These are phyloP conservation scores for Pseudopodoces humilis DNA, from an alignment of 2,113 vertebrate genomes.

Conservation along the genomic window DNA sequence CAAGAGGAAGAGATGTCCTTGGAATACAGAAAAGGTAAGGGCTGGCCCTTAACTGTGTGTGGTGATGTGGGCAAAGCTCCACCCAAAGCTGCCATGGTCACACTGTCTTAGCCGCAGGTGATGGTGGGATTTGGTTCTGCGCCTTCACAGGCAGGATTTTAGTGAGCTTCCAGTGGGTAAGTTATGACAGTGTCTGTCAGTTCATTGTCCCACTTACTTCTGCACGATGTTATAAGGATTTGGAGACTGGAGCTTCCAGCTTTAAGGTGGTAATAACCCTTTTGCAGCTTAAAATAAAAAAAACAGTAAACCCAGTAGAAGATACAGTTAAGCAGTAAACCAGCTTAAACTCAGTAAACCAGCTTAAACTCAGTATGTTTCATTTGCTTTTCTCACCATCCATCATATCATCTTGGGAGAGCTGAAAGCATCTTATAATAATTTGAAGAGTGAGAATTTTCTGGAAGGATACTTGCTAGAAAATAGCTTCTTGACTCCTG, in stretches of 20 bases:
- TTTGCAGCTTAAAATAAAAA: constrained; percentile 61
- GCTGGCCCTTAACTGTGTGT: not conserved
- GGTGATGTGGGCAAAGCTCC: not conserved
- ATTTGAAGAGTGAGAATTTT: constrained; percentile 46
- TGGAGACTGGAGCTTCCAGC: constrained; percentile 15
- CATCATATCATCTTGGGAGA: constrained; percentile 27
- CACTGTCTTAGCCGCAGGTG: not conserved
- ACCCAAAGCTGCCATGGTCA: not conserved
- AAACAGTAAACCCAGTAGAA: constrained; percentile 42
- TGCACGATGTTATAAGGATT: constrained; percentile 27
- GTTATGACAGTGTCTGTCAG: constrained; percentile 22
- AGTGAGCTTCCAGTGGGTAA: not conserved
- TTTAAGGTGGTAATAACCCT: constrained; percentile 53
- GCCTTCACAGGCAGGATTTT: constrained; percentile 1
- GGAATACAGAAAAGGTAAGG: not conserved
- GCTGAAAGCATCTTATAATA: constrained; percentile 39
- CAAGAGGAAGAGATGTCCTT: not conserved
- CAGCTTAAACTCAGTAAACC: constrained; percentile 60
- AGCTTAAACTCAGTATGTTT: constrained; percentile 54
- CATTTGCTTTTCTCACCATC: constrained; percentile 46
- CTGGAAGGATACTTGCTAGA: constrained; percentile 14
- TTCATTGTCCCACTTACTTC: constrained; percentile 54
- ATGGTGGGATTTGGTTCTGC: not conserved
- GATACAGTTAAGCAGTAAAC: constrained; percentile 62
- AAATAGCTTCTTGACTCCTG: constrained; percentile 34